Evolutionary conservation across 2,888 invertebrate species (phyloP), one percentile per base, ranked within the genome.

Genomic region (Exephanes ischioxanthus): DNA sequence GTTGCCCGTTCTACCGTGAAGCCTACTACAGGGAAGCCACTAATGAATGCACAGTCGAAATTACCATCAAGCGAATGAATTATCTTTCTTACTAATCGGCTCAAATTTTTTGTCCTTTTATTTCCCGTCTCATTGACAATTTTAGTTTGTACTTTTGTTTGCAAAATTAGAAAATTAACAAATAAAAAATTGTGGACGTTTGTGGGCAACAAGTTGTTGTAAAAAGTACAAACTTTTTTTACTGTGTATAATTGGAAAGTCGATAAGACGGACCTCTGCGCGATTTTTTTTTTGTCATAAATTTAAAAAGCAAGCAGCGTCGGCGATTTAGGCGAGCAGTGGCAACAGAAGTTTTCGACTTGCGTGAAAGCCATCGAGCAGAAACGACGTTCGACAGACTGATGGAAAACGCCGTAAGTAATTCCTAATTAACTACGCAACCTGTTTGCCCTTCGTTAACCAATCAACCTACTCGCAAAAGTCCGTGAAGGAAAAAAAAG

Each of bases 361-460:
- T 48, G 45, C 45, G 41, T 9, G 41, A 41, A 1, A 7, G 9
- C 4, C 0, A 3, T 16, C 4, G 45, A 48, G 45, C 16, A 3
- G 45, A 48, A 48, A 48, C 4, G 16, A 16, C 45, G 45, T 22
- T 58, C 14, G 55, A 22, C 6, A 22, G 19, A 55, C 19, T 19
- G 19, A 7, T 55, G 9, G 6, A 58, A 58, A 58, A 22, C 19
- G 45, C 45, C 45, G 45, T 48, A 16, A 16, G 14, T 4, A 48
- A 16, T 58, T 6, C 51, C 66, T 48, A 55, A 73, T 55, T 45
- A 30, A 73, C 14, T 41, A 37, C 51, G 16, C 45, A 73, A 45
- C 66, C 45, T 73, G 66, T 80, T 72, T 72, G 66, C 41, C 37
- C 37, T 41, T 41, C 41, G 53, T 45, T 66, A 67, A 80, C 11